Evolutionary conservation across 2,113 vertebrate species (phyloP), one percentile per base, ranked within the genome.

Genomic region (Gavialis gangeticus): DNA sequence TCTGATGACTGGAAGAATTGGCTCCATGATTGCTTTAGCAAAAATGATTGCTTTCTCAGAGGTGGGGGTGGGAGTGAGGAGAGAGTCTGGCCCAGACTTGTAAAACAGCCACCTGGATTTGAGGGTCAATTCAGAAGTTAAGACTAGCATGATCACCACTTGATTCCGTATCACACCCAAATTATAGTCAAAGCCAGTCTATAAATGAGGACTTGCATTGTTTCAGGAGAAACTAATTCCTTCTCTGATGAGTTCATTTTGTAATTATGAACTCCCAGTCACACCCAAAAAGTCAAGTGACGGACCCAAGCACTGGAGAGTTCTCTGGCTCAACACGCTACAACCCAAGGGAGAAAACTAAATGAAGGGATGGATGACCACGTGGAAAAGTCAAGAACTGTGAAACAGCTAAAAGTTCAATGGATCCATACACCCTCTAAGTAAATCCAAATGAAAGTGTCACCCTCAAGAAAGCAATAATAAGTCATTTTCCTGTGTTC

Each of bases 141-240:
- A 63, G 71, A 5, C 2, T 58, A 37, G 24, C 46, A n/a, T n/a
- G 58, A 10, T 22, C 63, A 12, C 22, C 7, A 71, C 57, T 88
- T 73, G 27, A 62, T 18, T 9, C 5, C 71, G 54, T 78, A 9
- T 57, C 30, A 4, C 16, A 55, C 19, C 6, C 21, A 19, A 84
- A 12, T 63, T 6, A 17, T 5, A 75, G 75, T 12, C 59, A 85
- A 90, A 95, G 15, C n/a, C n/a, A 63, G 25, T 4, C 9, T 6
- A 28, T 30, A 24, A 25, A 75, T 4, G 3, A 79, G 76, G 55
- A 22, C 18, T 16, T 0, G 0, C 1, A 2, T 11, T 46, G 12
- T 16, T n/a, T n/a, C 8, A n/a, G 21, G 24, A 12, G 24, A 54
- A 75, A 54, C 18, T 22, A 3, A 78, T 18, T 56, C 14, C 22